Base-by-base conservation (phyloP, 1,140 invertebrate genomes). In the Aradophagus sp. region DNA sequence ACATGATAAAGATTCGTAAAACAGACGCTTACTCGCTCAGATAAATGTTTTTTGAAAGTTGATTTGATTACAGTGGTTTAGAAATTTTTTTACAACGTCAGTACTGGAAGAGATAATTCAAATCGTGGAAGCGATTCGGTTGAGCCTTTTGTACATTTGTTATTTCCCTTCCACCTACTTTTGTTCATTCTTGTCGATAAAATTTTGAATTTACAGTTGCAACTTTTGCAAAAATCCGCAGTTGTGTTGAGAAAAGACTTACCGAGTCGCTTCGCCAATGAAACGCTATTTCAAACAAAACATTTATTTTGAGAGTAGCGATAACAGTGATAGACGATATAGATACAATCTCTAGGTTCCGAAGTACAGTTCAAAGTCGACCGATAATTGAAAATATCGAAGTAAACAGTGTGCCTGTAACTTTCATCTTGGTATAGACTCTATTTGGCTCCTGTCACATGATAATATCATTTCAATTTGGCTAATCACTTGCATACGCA, bases 281-380 rank as follows among this genome's bases (percentile, higher is more conserved):
- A 26, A 48, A 14, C 52, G 42, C 47, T 58, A 16, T 71, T 71
- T 65, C 55, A 59, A 71, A 71, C n/a, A 66, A 72, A 72, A 72
- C 69, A 66, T 72, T 72, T 66, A 71, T 58, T 56, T 50, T 72
- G 42, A 71, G 55, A 72, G 69, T 39, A 72, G 61, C 69, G 62
- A 72, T 72, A 72, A 72, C 69, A 72, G 68, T 71, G 61, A 71
- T 71, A 71, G 67, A 65, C 2, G 58, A 70, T 70, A 59, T 71
- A 63, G 38, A 63, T 63, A 71, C 23, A 63, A 71, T 71, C 61
- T 66, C 27, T 65, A 71, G 45, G 48, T 65, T 10, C 32, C 38
- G 17, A 61, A 70, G 38, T 70, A 63, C 27, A 41, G 38, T 45
- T 45, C 15, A 55, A 52, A 32, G 44, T 53, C 8, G 35, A 53